A percentile compares a stretch with the other conserved stretches of the same genome.
phyloP scores from a whole-genome alignment of 2,888 invertebrate species.

The Sarcophaga carnaria region DNA sequence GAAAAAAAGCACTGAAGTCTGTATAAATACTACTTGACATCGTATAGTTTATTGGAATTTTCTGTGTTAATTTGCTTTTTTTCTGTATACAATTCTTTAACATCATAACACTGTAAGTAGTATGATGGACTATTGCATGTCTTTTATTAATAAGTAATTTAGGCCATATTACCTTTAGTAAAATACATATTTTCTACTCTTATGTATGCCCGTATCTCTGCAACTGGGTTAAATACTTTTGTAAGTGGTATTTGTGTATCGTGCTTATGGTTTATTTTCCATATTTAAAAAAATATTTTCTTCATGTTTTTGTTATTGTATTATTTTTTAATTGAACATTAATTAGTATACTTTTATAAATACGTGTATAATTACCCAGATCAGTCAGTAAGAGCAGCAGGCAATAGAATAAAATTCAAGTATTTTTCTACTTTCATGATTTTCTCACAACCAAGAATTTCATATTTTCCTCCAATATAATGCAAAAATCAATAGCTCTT shows the following conservation, averaged over 20 bases:
- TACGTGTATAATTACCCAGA: neutral
- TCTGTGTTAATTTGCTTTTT: too few species aligned
- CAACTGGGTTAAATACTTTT: slow-evolving; percentile 62
- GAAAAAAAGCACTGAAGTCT: too few species aligned
- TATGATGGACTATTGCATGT: neutral
- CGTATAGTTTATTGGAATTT: too few species aligned
- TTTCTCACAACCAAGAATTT: neutral
- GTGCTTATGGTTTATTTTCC: neutral
- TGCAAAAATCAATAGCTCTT: neutral
- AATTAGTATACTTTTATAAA: neutral
- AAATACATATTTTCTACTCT: too few species aligned
- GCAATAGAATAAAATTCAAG: neutral
- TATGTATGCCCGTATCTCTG: neutral
- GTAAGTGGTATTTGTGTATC: slow-evolving; percentile 23
- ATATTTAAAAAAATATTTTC: neutral
- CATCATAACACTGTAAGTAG: too few species aligned
- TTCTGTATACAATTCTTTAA: too few species aligned
- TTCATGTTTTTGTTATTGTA: neutral
- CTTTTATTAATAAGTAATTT: neutral
- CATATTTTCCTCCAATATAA: neutral
- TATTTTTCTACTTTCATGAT: neutral
- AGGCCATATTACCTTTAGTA: neutral
- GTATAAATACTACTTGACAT: too few species aligned
- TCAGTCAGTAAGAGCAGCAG: neutral
- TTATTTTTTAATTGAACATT: neutral